These are phyloP conservation scores for Macheiramphus alcinus DNA, from an alignment of 2,113 vertebrate species.

Conservation along the genomic window DNA sequence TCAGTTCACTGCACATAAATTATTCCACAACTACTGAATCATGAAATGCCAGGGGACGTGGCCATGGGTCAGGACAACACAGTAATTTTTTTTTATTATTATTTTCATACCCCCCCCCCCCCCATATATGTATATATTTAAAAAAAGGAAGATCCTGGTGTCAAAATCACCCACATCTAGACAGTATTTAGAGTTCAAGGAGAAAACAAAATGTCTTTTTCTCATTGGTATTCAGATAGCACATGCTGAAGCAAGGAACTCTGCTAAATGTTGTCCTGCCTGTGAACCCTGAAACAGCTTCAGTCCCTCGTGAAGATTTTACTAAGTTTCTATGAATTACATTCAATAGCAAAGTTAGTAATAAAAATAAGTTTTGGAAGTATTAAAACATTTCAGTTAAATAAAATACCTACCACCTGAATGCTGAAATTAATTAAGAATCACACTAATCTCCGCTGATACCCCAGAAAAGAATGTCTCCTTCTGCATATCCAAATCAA, in stretches of 20 bases:
- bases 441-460: not conserved
- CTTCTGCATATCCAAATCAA: not conserved
- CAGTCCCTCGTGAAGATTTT: not conserved
- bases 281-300: slow-evolving; percentile 22
- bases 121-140: not conserved
- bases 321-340: not conserved
- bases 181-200: not conserved
- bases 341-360: not conserved
- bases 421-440: not conserved
- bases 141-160: not conserved
- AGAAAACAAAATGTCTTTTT: not conserved
- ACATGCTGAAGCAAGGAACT: not conserved
- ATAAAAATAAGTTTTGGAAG: not conserved
- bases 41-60: not conserved
- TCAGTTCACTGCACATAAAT: slow-evolving; percentile 27
- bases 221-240: not conserved
- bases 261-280: not conserved
- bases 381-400: not conserved
- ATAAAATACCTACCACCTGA: not conserved
- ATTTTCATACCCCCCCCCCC: not conserved
- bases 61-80: not conserved
- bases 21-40: slow-evolving; percentile 27
- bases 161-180: not conserved
- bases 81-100: not conserved
- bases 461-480: not conserved